Evolutionary conservation across 1,140 invertebrate species (phyloP).

Genomic region (Neomicropteryx cornuta): DNA sequence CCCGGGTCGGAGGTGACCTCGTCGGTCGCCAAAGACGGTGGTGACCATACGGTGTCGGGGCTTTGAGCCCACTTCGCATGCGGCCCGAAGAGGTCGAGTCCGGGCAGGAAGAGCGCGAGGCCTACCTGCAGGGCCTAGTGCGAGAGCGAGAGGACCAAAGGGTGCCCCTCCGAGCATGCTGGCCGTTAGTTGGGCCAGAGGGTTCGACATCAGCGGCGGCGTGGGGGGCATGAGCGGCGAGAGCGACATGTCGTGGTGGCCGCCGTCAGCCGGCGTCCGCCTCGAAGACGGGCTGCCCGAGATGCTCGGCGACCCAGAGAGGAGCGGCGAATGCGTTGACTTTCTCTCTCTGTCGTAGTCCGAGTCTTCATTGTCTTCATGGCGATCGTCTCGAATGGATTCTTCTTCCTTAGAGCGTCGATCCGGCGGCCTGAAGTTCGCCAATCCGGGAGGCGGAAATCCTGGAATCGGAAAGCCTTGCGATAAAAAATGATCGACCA

Average conservation of each 20-base stretch:
- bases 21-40: slow-evolving; percentile 27
- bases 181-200: slow-evolving; percentile 57
- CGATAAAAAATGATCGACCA: slow-evolving; percentile 42
- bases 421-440: slow-evolving; percentile 47
- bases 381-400: slow-evolving; percentile 50
- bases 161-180: slow-evolving; percentile 46
- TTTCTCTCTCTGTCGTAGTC: slow-evolving; percentile 44
- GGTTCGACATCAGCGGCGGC: slow-evolving; percentile 64
- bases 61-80: too few species aligned
- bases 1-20: slow-evolving; percentile 28
- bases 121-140: slow-evolving; percentile 68
- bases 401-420: slow-evolving; percentile 50
- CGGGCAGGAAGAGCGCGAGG: slow-evolving; percentile 17
- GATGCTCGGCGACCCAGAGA: slow-evolving; percentile 59
- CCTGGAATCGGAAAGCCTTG: slow-evolving; percentile 48
- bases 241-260: slow-evolving; percentile 50
- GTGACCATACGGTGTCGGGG: slow-evolving; percentile 26
- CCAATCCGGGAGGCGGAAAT: slow-evolving; percentile 43
- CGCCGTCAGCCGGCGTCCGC: slow-evolving; percentile 48
- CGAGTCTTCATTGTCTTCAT: slow-evolving; percentile 44
- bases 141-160: slow-evolving; percentile 73
- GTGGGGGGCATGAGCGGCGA: slow-evolving; percentile 54
- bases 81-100: slow-evolving; percentile 23
- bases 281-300: slow-evolving; percentile 50
- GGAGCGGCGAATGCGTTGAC: slow-evolving; percentile 37